A percentile compares a stretch with the other conserved stretches of the same genome.
Conservation (phyloP, 2,888 invertebrate species). For the Orchestes rusci region DNA sequence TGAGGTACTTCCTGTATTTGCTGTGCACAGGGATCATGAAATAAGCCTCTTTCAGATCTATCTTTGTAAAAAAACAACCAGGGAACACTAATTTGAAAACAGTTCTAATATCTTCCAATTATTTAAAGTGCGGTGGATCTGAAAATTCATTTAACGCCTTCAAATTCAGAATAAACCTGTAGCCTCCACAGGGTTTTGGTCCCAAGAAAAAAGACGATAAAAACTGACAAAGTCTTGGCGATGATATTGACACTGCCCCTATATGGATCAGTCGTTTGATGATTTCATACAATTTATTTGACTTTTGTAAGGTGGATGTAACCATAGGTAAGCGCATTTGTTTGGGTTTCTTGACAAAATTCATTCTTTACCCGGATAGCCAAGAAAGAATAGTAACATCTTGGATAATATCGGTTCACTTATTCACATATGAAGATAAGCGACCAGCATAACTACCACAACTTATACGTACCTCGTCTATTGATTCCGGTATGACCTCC, state of each 20-base stretch:
- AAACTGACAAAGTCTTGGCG: slow-evolving; percentile 16
- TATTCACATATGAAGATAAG: slow-evolving; percentile 10
- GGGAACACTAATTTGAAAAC: slow-evolving; percentile 24
- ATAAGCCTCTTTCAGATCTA: slow-evolving; percentile 5
- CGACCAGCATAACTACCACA: slow-evolving; percentile 9
- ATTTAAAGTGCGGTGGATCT: slow-evolving; percentile 28
- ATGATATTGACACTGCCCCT: slow-evolving; percentile 13
- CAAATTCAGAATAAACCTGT: slow-evolving; percentile 23
- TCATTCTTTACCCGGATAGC: slow-evolving; percentile 9
- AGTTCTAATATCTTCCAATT: slow-evolving; percentile 29
- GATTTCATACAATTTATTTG: neutral
- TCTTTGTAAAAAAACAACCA: slow-evolving; percentile 9
- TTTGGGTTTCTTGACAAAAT: slow-evolving; percentile 6
- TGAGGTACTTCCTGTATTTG: slow-evolving; percentile 24
- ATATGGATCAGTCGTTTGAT: neutral
- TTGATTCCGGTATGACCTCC: neutral
- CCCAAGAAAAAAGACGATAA: slow-evolving; percentile 20
- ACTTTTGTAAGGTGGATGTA: slow-evolving; percentile 1
- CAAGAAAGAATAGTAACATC: slow-evolving; percentile 9
- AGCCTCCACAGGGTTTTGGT: slow-evolving; percentile 19
- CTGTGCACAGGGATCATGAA: slow-evolving; percentile 24
- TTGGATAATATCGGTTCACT: slow-evolving; percentile 9
- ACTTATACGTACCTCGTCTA: slow-evolving; percentile 5
- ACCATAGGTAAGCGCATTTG: slow-evolving; percentile 6
- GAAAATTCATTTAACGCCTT: slow-evolving; percentile 27